Percentiles rank a stretch among this genome's conserved stretches.
Evolutionary conservation across 2,797 vertebrate genomes (phyloP).

Genomic region (Ceryle rudis): DNA sequence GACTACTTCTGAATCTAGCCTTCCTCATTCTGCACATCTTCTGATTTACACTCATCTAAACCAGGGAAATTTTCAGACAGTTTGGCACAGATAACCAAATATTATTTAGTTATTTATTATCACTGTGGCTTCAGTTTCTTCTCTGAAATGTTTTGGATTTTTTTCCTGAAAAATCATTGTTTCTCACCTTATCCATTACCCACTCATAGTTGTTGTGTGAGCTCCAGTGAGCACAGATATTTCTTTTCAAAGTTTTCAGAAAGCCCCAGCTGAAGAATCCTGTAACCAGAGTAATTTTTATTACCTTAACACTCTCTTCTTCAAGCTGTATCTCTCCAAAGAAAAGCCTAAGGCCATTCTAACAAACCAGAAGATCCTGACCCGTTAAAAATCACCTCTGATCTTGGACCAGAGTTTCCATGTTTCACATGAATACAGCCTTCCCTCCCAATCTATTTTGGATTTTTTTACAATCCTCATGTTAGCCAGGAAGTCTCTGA

Average conservation of each 20-base stretch:
- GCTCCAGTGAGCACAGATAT: background rate
- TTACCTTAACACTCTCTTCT: slow-evolving; percentile 37
- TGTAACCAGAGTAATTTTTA: slow-evolving; percentile 38
- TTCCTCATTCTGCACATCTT: background rate
- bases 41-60: background rate
- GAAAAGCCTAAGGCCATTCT: background rate
- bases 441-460: slow-evolving; percentile 42
- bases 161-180: slow-evolving; percentile 20
- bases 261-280: slow-evolving; percentile 43
- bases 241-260: slow-evolving; percentile 39
- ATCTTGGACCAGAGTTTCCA: slow-evolving; percentile 38
- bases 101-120: slow-evolving; percentile 13
- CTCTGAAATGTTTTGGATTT: background rate
- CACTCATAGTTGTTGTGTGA: background rate
- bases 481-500: slow-evolving; percentile 64
- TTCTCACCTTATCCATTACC: slow-evolving; percentile 37
- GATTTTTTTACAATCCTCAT: slow-evolving; percentile 57
- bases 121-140: background rate
- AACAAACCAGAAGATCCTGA: slow-evolving; percentile 30
- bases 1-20: background rate
- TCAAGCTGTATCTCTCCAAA: slow-evolving; percentile 12
- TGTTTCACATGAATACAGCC: slow-evolving; percentile 36
- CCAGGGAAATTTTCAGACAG: background rate
- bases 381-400: slow-evolving; percentile 56
- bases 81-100: background rate